Conservation (phyloP, 2,888 invertebrate genomes). For the Dorcus parallelipipedus region DNA sequence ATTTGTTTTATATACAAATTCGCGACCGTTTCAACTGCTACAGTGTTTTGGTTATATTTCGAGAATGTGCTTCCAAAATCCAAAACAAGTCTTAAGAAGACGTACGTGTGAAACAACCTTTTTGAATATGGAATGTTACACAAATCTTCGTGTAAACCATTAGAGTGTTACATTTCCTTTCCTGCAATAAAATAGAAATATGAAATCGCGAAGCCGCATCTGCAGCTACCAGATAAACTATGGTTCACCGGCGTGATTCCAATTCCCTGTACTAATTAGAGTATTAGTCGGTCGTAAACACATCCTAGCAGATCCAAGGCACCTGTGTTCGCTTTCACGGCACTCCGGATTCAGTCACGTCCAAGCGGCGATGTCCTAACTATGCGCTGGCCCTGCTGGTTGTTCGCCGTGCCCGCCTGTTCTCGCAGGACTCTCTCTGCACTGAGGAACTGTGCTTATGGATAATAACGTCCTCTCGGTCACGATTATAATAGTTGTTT, state of each 20-base stretch:
- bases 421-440: conserved; percentile 2
- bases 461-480: conserved; percentile 29
- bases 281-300: conserved; percentile 29
- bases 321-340: conserved; percentile 24
- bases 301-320: conserved; percentile 21
- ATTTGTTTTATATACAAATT: too few species aligned
- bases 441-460: conserved; percentile 24
- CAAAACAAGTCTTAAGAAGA: too few species aligned
- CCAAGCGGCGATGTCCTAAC: conserved; percentile 24
- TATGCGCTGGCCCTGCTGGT: conserved; percentile 13
- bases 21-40: too few species aligned
- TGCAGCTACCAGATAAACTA: conserved; percentile 14
- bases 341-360: conserved; percentile 24
- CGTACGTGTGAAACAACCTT: too few species aligned
- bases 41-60: too few species aligned
- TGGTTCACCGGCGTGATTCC: conserved; percentile 23
- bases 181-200: neutral
- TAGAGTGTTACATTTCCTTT: too few species aligned
- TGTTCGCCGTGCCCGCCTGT: neutral
- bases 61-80: too few species aligned
- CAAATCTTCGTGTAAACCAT: too few species aligned
- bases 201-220: neutral
- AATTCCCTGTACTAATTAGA: conserved; percentile 29
- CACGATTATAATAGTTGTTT: conserved; percentile 29
- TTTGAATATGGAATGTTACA: too few species aligned